Evolutionary conservation across 1,140 invertebrate species (phyloP), one percentile per base, ranked within the genome.

Genomic region (Drosophila kohkoa): DNA sequence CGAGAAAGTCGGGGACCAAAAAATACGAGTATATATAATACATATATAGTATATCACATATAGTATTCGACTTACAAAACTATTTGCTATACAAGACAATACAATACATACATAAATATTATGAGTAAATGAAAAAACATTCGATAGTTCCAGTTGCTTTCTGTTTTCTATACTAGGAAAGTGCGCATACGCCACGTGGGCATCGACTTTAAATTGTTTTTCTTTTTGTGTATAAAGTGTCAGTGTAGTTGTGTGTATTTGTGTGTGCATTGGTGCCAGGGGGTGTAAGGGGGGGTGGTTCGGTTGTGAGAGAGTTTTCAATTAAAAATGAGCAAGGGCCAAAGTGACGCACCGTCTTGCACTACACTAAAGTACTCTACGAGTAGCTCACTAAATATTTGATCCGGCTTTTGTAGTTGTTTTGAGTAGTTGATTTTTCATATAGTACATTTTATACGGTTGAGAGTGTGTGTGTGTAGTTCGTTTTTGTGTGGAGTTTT

Each of bases 291-390:
- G 25, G 28, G 49, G 28, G 20, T 13, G 32, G 72, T 32, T 32
- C 5, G 32, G 5, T 32, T 32, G 5, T 32, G 35, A 10, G 65
- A 57, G 30, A 63, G 46, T 30, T 15, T 67, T 83, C 30, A 45
- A 54, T 68, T 63, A 79, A 64, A 49, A 51, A 79, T 64, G 71
- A 74, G 69, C 69, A 72, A 76, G 55, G 74, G 62, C 54, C 60
- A 71, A 71, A 71, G 59, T 70, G 64, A 64, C 51, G 52, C 66
- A 76, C 60, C 74, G 30, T 72, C 55, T 76, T 76, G 68, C 74
- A 77, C 49, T 79, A 54, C 59, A 57, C 54, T 57, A 75, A 45
- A 65, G 72, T 25, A 25, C 20, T 25, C 58, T 79, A 69, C 51
- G n/a, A 46, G 20, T 43, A 45, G 55, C 51, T 81, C 60, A 58